Base-by-base conservation (phyloP, 2,797 vertebrate species). In the Ficedula albicollis region DNA sequence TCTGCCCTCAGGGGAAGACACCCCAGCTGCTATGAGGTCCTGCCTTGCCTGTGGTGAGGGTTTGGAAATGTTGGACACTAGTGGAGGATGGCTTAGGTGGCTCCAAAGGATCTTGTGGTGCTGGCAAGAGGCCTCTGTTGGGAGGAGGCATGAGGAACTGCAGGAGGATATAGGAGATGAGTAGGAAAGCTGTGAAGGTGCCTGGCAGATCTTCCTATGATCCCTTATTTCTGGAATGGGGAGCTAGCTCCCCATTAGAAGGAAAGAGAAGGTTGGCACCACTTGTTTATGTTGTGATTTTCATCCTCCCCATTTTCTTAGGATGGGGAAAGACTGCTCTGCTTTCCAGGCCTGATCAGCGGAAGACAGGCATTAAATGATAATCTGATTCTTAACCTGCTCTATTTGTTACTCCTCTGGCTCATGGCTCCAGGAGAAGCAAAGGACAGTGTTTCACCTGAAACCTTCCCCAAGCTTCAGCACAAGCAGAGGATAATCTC, bases 121-220 rank as follows among this genome's bases (percentile, higher is more conserved):
- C 29, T 76, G 49, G 39, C 0, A 0, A 21, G 54, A 48, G 0
- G 25, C 10, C 52, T 3, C 1, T 0, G 1, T 13, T 36, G 58
- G 25, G 44, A 75, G 27, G 19, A 43, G 8, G 16, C 27, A 34
- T 2, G 29, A 81, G 20, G 55, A 30, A 26, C 43, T 41, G 34
- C 69, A 51, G 36, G 32, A 78, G 5, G 19, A 48, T 0, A n/a
- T 0, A 1, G 68, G 19, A 44, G 39, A 36, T 27, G 18, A 72
- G 21, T 9, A 48, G 46, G 12, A 84, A 70, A 81, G 52, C 17
- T 6, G 11, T 55, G 23, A 68, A 72, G 22, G 22, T 82, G 22
- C 32, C 20, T 60, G n/a, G 21, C 5, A 56, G 46, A 68, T 22
- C 46, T 75, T 56, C 49, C n/a, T 20, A 6, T 15, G 11, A 36